A percentile compares a stretch with the other conserved stretches of the same genome.
Conservation (phyloP, 2,888 invertebrate species). For the Melanophora roralis region DNA sequence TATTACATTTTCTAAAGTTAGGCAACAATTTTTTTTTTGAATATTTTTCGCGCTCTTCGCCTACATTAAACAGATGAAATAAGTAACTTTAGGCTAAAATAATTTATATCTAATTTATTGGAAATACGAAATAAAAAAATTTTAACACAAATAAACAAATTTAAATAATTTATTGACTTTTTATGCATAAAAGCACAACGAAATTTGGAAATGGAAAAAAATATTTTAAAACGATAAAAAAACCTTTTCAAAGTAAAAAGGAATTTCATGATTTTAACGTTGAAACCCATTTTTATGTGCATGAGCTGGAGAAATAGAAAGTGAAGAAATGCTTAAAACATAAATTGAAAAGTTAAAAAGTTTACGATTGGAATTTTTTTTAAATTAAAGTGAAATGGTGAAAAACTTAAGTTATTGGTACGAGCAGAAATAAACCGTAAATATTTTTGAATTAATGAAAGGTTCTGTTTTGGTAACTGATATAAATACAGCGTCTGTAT, state of each 20-base stretch:
- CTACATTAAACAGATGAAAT: constrained; percentile 13
- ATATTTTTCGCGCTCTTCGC: not conserved
- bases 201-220: not conserved
- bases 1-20: not conserved
- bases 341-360: constrained; percentile 8
- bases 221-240: not conserved
- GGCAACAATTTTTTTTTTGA: not conserved
- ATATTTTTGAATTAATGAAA: not conserved
- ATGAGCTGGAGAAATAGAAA: not conserved
- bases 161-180: constrained; percentile 54
- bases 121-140: constrained; percentile 26
- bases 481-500: too few species aligned
- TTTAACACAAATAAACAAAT: constrained; percentile 24
- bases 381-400: constrained; percentile 3
- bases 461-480: not conserved
- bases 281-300: constrained; percentile 7
- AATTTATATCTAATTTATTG: constrained; percentile 30
- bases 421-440: not conserved
- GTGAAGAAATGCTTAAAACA: not conserved
- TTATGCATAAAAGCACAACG: constrained; percentile 12
- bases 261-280: not conserved
- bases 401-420: constrained; percentile 1
- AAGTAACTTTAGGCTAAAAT: constrained; percentile 23
- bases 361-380: not conserved
- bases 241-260: not conserved